A percentile compares a stretch with the other conserved stretches of the same genome.
phyloP scores from a whole-genome alignment of 2,797 vertebrate genomes.

The Trachops cirrhosus region DNA sequence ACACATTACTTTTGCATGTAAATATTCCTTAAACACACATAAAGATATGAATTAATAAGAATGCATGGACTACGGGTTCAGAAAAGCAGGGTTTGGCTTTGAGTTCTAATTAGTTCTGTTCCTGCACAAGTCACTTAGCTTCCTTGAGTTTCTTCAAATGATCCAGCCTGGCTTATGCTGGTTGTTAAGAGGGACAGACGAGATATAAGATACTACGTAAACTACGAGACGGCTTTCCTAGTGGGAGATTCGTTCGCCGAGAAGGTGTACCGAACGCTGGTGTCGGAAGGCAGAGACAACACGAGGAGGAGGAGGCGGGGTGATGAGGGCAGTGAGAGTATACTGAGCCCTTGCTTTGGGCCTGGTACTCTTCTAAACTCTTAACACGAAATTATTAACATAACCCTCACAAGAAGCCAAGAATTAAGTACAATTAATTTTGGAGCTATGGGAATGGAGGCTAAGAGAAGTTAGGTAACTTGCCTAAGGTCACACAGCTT shows the following conservation, averaged over 20 bases:
- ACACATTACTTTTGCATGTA: neutral
- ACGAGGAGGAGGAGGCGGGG: neutral
- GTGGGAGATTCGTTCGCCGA: neutral
- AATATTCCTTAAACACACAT: neutral
- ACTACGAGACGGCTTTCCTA: neutral
- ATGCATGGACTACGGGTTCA: neutral
- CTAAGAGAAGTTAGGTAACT: neutral
- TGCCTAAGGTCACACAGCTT: neutral
- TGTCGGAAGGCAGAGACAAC: neutral
- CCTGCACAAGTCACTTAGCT: neutral
- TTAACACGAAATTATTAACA: neutral
- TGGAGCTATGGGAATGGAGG: neutral
- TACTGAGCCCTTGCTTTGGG: neutral
- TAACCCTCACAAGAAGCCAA: neutral
- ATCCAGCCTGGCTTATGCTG: neutral
- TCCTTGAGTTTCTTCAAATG: neutral
- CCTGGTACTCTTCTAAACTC: neutral
- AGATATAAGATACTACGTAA: neutral
- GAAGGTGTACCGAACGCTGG: no score
- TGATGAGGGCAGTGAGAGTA: neutral
- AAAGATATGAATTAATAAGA: neutral
- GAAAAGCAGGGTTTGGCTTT: neutral
- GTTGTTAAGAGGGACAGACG: neutral
- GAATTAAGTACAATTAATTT: neutral
- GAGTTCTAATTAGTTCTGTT: neutral